Base-by-base conservation (phyloP, 2,888 invertebrate genomes). In the Arrhopalites spinosus region DNA sequence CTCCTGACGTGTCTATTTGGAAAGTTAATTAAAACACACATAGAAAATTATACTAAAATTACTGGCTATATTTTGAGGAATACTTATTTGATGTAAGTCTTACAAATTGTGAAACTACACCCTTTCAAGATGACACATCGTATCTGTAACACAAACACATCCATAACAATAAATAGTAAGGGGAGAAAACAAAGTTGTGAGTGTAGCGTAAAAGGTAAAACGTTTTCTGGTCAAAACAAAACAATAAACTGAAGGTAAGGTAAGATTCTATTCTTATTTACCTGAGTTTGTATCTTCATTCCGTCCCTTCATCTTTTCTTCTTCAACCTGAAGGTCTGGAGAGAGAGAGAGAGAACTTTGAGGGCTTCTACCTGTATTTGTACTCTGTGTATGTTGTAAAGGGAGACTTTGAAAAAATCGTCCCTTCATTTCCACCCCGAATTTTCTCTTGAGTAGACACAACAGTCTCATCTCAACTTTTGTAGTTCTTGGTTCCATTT, bases 141-240 rank as follows among this genome's bases (percentile, higher is more conserved):
- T 47, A 47, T n/a, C 15, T 47, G 13, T 47, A 56, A 56, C 20
- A 15, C 1, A 23, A 20, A n/a, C 53, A 53, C n/a, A 53, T 53
- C 17, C 11, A 17, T 15, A 7, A 45, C 8, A 45, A 15, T 45
- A 11, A 15, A 15, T 45, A 15, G 7, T 45, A 15, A 15, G 7
- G 7, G 45, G 45, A 47, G 20, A 56, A n/a, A 56, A 56, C 53
- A 56, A 56, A 2, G 53, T 56, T 56, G 13, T 1, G n/a, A 56
- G n/a, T 56, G 53, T 20, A 56, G 7, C n/a, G 23, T 56, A 56
- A 23, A 7, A 56, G 1, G 20, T 56, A 56, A 20, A n/a, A n/a
- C n/a, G n/a, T 15, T 45, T 20, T 45, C 69, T 69, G 53, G 53
- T 50, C 53, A 71, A 71, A 71, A 43, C 61, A 71, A 71, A 27